Evolutionary conservation across 2,797 vertebrate genomes (phyloP).

Genomic region (Alfaro cultratus): DNA sequence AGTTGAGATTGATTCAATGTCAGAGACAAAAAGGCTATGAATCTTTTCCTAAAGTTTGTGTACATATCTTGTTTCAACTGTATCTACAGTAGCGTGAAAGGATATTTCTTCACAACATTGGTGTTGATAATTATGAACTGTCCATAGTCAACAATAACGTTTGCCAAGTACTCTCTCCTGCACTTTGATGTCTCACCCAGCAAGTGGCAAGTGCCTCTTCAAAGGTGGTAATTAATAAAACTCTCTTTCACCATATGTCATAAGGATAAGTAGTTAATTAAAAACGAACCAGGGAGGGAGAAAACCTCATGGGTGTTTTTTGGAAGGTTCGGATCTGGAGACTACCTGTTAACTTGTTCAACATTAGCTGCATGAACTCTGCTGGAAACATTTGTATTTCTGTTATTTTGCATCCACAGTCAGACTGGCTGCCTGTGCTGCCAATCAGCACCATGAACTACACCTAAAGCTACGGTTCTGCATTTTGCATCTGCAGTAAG

Average conservation of each 20-base stretch:
- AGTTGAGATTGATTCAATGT: not conserved
- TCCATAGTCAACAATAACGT: conserved; percentile 15
- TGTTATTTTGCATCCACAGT: conserved; percentile 57
- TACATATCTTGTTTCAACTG: not conserved
- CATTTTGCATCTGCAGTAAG: not conserved
- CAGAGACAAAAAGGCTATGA: not conserved
- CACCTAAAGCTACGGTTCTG: conserved; percentile 15
- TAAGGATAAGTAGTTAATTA: conserved; percentile 57
- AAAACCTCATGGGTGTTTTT: conserved; percentile 8
- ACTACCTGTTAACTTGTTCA: conserved; percentile 7
- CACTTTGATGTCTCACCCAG: conserved; percentile 40
- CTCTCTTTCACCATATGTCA: conserved; percentile 47
- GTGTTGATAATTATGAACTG: conserved; percentile 22
- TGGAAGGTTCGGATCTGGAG: conserved; percentile 15
- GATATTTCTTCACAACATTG: conserved; percentile 10
- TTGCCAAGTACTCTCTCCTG: conserved; percentile 26
- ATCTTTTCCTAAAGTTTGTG: not conserved
- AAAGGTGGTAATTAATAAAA: conserved; percentile 57
- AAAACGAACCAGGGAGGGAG: conserved; percentile 50
- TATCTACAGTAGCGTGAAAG: conserved; percentile 16
- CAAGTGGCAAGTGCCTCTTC: conserved; percentile 34
- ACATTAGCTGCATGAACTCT: not conserved
- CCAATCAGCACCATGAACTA: conserved; percentile 45
- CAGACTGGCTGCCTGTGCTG: conserved; percentile 49
- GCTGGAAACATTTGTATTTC: conserved; percentile 57